These are phyloP conservation scores for Drymodes brunneopygia DNA, from an alignment of 2,113 vertebrate genomes.

Conservation along the genomic window DNA sequence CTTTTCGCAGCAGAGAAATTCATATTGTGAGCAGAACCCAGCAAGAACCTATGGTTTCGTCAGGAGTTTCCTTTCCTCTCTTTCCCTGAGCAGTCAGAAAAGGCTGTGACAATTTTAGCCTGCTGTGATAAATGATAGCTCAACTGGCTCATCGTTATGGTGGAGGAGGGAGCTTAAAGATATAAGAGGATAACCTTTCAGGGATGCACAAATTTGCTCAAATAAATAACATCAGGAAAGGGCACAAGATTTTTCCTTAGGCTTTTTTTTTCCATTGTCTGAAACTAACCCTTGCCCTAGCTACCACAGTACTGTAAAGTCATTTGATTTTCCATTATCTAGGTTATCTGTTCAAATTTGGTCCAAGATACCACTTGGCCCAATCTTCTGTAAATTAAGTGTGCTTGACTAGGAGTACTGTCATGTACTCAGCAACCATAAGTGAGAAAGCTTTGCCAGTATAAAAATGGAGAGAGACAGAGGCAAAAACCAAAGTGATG, in stretches of 20 bases:
- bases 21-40: not conserved
- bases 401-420: not conserved
- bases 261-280: not conserved
- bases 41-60: not conserved
- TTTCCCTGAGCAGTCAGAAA: not conserved
- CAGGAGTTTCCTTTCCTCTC: not conserved
- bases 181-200: not conserved
- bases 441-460: not conserved
- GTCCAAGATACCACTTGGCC: not conserved
- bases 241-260: not conserved
- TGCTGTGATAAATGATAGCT: slow-evolving; percentile 1
- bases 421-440: not conserved
- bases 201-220: not conserved
- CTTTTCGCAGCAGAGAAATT: not conserved
- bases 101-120: not conserved
- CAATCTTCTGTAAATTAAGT: not conserved
- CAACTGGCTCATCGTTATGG: not conserved
- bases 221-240: slow-evolving; percentile 18
- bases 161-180: not conserved
- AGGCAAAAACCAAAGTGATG: not conserved
- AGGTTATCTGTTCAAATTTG: not conserved
- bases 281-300: not conserved
- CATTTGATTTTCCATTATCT: not conserved
- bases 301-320: not conserved
- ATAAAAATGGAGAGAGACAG: not conserved